Conservation (phyloP, 1,140 invertebrate genomes). For the Saccostrea glomerata region DNA sequence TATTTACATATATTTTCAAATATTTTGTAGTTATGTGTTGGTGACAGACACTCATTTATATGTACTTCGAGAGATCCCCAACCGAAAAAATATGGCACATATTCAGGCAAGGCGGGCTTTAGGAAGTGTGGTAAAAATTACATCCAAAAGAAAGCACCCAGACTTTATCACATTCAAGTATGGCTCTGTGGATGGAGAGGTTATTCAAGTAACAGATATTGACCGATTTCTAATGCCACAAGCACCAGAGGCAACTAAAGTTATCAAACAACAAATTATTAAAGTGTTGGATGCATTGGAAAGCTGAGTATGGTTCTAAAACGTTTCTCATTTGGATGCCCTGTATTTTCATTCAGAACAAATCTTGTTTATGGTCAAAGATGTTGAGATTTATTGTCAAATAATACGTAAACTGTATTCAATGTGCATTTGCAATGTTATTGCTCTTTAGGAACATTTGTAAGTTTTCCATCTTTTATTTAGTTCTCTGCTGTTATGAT, state of each 20-base stretch:
- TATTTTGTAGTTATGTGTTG: constrained; percentile 86
- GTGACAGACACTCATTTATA: constrained; percentile 93
- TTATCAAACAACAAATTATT: constrained; percentile 87
- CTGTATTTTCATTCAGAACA: background rate
- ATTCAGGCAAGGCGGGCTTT: constrained; percentile 91
- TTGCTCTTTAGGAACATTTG: background rate
- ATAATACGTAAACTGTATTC: background rate
- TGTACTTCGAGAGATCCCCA: constrained; percentile 89
- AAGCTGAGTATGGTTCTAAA: constrained; percentile 54
- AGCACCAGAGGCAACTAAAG: constrained; percentile 92
- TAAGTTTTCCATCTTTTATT: background rate
- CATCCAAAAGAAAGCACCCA: constrained; percentile 94
- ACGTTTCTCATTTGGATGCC: background rate
- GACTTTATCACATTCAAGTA: constrained; percentile 98
- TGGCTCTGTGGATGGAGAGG: constrained; percentile 86
- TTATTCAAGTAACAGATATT: constrained; percentile 85
- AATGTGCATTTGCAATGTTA: background rate
- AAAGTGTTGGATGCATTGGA: constrained; percentile 76
- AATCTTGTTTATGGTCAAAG: background rate
- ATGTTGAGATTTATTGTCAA: background rate
- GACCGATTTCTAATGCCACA: constrained; percentile 95
- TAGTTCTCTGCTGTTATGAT: background rate
- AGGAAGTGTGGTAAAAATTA: constrained; percentile 95
- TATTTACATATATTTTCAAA: constrained; percentile 48
- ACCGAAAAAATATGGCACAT: constrained; percentile 87